Evolutionary conservation across 2,797 vertebrate species (phyloP), one percentile per base, ranked within the genome.

Genomic region (Cichlasoma orientale): DNA sequence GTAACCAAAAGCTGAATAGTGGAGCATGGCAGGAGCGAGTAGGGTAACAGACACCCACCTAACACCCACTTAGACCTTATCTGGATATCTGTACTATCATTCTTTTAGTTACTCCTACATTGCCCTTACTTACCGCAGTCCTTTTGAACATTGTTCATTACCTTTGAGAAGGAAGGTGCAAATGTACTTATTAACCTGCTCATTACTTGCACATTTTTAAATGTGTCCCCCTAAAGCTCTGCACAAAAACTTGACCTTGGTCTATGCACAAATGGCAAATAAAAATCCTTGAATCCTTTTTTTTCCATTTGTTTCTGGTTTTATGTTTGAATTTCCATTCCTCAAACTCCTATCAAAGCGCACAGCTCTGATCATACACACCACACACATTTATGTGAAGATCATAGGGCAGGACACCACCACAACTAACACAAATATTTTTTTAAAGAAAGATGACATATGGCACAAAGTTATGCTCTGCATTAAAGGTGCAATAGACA

Each of bases 1-100:
- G 66, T 81, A 92, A 96, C 96, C 94, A 91, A 92, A 91, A 93
- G 94, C 94, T 95, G 93, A 94, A 96, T 92, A 93, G 92, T 77
- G 89, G 82, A 3, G 80, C 72, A 27, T 79, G 59, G 81, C 54
- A 47, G 88, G 73, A 85, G 79, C 66, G 80, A 79, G 76, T 92
- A 86, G 90, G 85, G 82, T 79, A 89, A 19, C 89, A 87, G 91
- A 84, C 75, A 78, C 86, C 90, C 88, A 91, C 91, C 93, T 88
- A 89, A 93, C 86, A 93, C 95, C 93, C 80, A 77, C 92, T 91
- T 73, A 90, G 92, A 90, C 86, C 92, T 95, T 91, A 56, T 92
- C 93, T 91, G 92, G 93, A 91, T 93, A 91, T 94, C 94, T 94
- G 58, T 77, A 93, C 85, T 84, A 89, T 92, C 56, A 41, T 72